Evolutionary conservation across 2,113 vertebrate species (phyloP).

Genomic region (Xenopus laevis): DNA sequence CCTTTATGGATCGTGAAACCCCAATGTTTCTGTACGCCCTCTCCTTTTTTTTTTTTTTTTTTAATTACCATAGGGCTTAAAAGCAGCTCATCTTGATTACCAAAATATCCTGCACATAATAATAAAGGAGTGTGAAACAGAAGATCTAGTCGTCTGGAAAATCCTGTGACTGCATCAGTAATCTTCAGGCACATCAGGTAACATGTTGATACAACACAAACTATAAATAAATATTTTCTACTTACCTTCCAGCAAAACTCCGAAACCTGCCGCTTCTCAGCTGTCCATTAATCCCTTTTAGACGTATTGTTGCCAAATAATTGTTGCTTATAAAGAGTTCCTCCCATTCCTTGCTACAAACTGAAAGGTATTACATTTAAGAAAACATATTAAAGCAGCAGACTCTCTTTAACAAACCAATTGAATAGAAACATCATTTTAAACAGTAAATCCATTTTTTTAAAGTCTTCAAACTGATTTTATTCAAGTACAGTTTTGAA

Average conservation of each 20-base stretch:
- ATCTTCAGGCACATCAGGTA: slow-evolving; percentile 67
- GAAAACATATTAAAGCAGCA: slow-evolving; percentile 25
- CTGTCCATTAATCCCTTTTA: slow-evolving; percentile 96
- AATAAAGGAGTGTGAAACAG: slow-evolving; percentile 55
- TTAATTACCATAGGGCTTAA: slow-evolving; percentile 44
- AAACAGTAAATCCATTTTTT: not conserved
- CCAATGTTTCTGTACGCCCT: not conserved
- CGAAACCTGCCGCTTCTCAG: slow-evolving; percentile 88
- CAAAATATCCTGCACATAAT: slow-evolving; percentile 61
- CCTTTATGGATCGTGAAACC: not conserved
- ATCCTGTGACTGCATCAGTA: slow-evolving; percentile 62
- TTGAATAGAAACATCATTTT: not conserved
- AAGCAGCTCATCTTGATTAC: slow-evolving; percentile 52
- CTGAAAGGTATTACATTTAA: slow-evolving; percentile 48
- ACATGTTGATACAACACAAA: slow-evolving; percentile 71
- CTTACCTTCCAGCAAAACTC: slow-evolving; percentile 90
- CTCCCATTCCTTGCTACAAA: slow-evolving; percentile 88
- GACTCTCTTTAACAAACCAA: not conserved
- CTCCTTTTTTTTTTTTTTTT: not conserved
- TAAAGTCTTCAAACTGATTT: slow-evolving; percentile 39
- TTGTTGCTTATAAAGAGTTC: slow-evolving; percentile 99
- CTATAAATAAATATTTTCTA: slow-evolving; percentile 81
- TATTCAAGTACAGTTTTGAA: slow-evolving; percentile 69
- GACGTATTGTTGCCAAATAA: slow-evolving; percentile 97
- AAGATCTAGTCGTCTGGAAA: slow-evolving; percentile 60